Base-by-base conservation (phyloP, 92 coral and sea anemone genomes). In the Ricordea florida region DNA sequence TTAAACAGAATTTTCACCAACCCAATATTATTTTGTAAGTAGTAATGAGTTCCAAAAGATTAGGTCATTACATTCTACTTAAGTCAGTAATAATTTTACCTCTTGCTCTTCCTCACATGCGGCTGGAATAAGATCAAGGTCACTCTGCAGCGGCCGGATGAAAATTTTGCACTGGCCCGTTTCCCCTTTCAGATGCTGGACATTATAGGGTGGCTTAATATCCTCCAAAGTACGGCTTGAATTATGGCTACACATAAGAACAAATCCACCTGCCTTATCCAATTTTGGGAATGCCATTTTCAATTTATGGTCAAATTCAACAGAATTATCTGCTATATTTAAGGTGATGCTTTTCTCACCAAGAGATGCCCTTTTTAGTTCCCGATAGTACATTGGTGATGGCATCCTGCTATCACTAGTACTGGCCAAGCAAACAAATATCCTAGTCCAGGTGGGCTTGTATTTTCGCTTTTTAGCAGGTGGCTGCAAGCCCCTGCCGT, bases 331-430 rank as follows among this genome's bases (percentile, higher is more conserved):
- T 14, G 20, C 29, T 42, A 24, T 29, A 28, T 41, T 49, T 1
- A 74, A 74, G 3, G 84, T 77, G 3, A 66, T 30, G 20, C 46
- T 34, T 30, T 78, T 78, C 40, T 51, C 84, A 16, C 84, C 84
- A 10, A 78, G 32, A 5, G 66, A 50, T 5, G 84, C 77, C 10
- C 41, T 66, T 52, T 67, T 78, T 28, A 78, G 66, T 21, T 10
- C 52, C 3, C 11, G 23, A 65, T 14, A 4, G 6, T 17, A 18
- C 11, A 20, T 46, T n/a, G n/a, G 65, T 44, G 23, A 21, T 2
- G 84, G 77, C 43, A 78, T 50, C 42, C 57, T 78, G 1, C n/a
- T 30, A 15, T 55, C 28, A 3, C 22, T 2, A 29, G 11, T 78
- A 23, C 52, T 45, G n/a, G n/a, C n/a, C n/a, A n/a, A n/a, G n/a